phyloP scores from a whole-genome alignment of 2,888 invertebrate genomes.

The Eurois occulta region DNA sequence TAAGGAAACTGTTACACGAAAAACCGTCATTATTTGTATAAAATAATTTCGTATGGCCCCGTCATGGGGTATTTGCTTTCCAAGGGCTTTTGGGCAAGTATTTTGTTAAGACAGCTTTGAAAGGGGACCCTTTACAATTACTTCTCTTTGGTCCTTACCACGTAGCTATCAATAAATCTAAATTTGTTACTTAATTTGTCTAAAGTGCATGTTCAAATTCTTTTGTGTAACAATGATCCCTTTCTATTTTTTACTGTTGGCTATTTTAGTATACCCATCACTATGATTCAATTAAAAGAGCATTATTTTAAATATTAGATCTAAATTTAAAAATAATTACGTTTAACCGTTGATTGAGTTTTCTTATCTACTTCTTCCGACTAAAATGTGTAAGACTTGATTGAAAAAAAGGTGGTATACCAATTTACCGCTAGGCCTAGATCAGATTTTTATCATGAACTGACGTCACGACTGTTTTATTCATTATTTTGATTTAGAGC shows the following conservation, averaged over 20 bases:
- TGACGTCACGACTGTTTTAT: background rate
- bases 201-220: background rate
- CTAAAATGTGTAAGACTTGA: background rate
- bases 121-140: background rate
- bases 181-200: background rate
- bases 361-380: background rate
- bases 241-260: background rate
- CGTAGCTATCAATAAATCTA: background rate
- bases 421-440: background rate
- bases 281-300: no score
- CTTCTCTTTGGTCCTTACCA: background rate
- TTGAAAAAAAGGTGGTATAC: background rate
- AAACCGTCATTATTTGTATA: background rate
- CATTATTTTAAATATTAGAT: background rate
- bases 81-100: background rate
- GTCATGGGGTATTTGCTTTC: conserved; percentile 15
- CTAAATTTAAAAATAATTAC: background rate
- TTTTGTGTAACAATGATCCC: background rate
- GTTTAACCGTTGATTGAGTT: background rate
- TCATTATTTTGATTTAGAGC: background rate
- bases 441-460: background rate
- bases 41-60: conserved; percentile 4
- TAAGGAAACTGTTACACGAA: conserved; percentile 31
- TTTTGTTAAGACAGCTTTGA: background rate
- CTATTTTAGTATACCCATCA: no score